Conservation (phyloP, 2,888 invertebrate genomes). For the Anoplius nigerrimus region DNA sequence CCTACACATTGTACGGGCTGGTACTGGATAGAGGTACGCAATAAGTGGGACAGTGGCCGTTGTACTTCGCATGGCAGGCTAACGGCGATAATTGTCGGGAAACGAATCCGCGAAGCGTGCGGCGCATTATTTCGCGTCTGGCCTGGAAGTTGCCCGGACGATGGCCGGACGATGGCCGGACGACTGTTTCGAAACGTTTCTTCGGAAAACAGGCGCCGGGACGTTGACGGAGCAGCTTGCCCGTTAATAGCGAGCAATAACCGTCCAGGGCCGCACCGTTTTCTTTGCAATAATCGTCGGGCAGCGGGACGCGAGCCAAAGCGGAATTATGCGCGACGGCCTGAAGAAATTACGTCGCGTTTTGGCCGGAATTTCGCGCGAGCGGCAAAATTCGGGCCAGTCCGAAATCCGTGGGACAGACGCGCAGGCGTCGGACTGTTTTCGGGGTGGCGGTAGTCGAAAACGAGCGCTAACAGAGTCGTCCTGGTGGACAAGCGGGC, state of each 20-base stretch:
- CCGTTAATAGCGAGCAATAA: neutral
- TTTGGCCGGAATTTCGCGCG: too few species aligned
- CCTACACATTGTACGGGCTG: neutral
- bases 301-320: too few species aligned
- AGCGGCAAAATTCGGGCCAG: too few species aligned
- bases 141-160: too few species aligned
- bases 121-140: conserved; percentile 10
- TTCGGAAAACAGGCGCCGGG: conserved; percentile 2
- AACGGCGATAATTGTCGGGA: neutral
- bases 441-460: too few species aligned
- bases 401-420: too few species aligned
- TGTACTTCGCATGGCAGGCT: conserved; percentile 1
- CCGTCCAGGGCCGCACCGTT: neutral
- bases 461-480: too few species aligned
- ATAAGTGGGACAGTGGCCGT: neutral
- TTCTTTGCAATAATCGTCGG: neutral
- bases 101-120: conserved; percentile 6
- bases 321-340: too few species aligned
- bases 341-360: too few species aligned
- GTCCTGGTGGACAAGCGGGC: too few species aligned
- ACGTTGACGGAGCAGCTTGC: neutral
- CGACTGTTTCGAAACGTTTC: conserved; percentile 4
- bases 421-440: too few species aligned
- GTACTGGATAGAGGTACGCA: too few species aligned
- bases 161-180: neutral